These are phyloP conservation scores for Leptothorax acervorum DNA, from an alignment of 2,888 invertebrate species.

Conservation along the genomic window DNA sequence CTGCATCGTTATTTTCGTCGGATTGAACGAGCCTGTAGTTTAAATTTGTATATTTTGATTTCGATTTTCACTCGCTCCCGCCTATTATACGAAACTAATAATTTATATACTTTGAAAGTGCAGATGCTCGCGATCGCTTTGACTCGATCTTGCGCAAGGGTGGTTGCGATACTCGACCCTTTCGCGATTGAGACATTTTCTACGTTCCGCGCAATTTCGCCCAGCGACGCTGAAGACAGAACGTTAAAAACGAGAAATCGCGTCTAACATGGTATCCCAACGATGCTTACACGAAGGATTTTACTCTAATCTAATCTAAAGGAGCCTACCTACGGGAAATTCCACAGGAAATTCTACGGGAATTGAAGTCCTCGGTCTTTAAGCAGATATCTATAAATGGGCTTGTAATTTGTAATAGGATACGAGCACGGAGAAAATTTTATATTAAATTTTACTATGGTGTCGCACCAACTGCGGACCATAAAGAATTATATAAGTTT, in stretches of 20 bases:
- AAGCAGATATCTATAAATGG: neutral
- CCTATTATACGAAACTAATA: neutral
- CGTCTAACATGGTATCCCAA: neutral
- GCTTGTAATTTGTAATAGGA: neutral
- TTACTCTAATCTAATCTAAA: neutral
- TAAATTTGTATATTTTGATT: neutral
- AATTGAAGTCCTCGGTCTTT: neutral
- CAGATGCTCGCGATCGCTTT: neutral
- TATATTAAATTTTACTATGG: too few species aligned
- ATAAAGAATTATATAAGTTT: too few species aligned
- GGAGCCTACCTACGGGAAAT: neutral
- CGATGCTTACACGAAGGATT: neutral
- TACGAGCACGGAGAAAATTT: too few species aligned
- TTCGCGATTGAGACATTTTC: conserved; percentile 32
- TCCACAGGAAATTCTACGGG: neutral
- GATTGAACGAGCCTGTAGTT: neutral
- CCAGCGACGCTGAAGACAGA: neutral
- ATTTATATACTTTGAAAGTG: neutral
- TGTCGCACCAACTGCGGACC: too few species aligned
- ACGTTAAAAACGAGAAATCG: neutral
- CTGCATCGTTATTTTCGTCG: neutral
- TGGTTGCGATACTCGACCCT: conserved; percentile 5
- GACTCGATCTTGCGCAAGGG: conserved; percentile 23
- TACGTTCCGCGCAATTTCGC: neutral
- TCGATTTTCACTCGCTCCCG: neutral